phyloP scores from a whole-genome alignment of 1,140 invertebrate species.

The Temnothorax nylanderi region DNA sequence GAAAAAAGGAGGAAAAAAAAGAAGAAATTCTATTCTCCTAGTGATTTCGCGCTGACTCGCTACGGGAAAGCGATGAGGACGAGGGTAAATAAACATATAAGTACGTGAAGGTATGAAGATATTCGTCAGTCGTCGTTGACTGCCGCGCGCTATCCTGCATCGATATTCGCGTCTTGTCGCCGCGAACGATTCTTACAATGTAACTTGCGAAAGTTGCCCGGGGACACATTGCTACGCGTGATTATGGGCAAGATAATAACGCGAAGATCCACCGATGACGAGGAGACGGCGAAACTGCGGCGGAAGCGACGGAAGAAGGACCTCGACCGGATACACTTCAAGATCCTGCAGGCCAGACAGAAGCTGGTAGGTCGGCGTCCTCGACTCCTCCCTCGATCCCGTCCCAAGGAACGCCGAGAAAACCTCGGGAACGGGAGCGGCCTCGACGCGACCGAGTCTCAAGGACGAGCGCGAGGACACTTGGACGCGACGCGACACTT shows the following conservation, averaged over 20 bases:
- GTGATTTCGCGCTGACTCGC: neutral
- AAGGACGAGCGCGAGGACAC: neutral
- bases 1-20: neutral
- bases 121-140: neutral
- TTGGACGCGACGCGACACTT: neutral
- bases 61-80: neutral
- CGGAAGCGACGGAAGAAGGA: slow-evolving; percentile 2
- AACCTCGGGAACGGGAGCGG: neutral
- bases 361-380: slow-evolving; percentile 27
- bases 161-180: neutral
- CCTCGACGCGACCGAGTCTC: neutral
- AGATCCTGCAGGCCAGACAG: slow-evolving; percentile 5
- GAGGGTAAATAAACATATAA: slow-evolving; percentile 4
- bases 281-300: neutral
- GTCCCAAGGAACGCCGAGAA: no score
- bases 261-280: neutral
- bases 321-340: slow-evolving; percentile 14
- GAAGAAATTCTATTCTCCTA: neutral
- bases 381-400: neutral
- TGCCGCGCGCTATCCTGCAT: neutral
- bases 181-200: neutral
- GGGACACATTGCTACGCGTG: neutral
- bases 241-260: neutral
- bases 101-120: neutral
- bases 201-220: neutral